These are phyloP conservation scores for Drosophila fulvimacula DNA, from an alignment of 2,888 invertebrate species.

Conservation along the genomic window DNA sequence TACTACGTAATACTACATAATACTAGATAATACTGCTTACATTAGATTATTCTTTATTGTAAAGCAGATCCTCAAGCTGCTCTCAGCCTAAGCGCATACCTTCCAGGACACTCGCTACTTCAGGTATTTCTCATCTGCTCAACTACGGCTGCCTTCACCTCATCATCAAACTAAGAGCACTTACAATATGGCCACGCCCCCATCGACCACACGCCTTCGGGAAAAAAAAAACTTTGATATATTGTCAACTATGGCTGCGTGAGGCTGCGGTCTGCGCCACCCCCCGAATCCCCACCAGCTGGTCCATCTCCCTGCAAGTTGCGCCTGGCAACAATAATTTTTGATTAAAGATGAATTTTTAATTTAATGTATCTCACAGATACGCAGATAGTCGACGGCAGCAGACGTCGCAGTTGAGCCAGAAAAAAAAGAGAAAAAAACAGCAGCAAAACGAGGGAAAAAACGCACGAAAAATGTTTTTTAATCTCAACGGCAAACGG, in stretches of 20 bases:
- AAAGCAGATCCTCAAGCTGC: fast-evolving
- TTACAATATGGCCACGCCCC: conserved; percentile 39
- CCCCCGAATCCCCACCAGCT: too few relatives aligned
- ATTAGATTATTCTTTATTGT: background rate
- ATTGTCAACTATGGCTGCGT: conserved; percentile 71
- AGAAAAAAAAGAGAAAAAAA: background rate
- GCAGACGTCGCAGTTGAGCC: conserved; percentile 15
- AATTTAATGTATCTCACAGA: conserved; percentile 81
- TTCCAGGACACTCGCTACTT: background rate
- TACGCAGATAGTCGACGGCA: conserved; percentile 55
- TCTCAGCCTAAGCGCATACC: background rate
- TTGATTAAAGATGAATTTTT: conserved; percentile 84
- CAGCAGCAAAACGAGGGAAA: conserved; percentile 69
- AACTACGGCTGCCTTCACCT: background rate
- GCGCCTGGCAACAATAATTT: conserved; percentile 82
- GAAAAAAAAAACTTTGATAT: conserved; percentile 58
- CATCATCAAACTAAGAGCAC: conserved; percentile 27
- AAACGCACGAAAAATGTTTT: conserved; percentile 74
- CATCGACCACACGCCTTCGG: background rate
- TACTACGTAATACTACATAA: too few relatives aligned
- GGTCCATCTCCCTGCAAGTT: conserved; percentile 33
- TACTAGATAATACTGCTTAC: too few relatives aligned
- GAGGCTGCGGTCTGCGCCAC: conserved; percentile 30
- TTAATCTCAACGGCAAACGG: conserved; percentile 84
- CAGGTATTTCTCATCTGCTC: background rate